These are phyloP conservation scores for Lasaia peninsularis DNA, from an alignment of 1,140 invertebrate genomes.

Conservation along the genomic window DNA sequence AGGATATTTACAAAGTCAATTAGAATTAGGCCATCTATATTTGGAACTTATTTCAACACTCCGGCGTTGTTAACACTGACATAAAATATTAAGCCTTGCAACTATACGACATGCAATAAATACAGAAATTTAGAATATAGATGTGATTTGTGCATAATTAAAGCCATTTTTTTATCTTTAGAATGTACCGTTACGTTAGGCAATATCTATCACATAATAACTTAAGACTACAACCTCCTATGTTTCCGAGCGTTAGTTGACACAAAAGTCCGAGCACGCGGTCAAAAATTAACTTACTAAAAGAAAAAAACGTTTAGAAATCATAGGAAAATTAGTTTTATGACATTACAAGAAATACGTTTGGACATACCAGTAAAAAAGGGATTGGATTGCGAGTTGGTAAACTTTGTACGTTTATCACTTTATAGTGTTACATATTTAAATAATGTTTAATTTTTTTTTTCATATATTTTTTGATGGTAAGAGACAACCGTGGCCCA, in stretches of 20 bases:
- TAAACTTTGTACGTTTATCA: too few relatives aligned
- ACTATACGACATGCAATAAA: conserved; percentile 9
- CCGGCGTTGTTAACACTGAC: neutral
- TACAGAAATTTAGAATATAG: conserved; percentile 21
- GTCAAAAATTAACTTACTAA: neutral
- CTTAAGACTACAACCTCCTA: conserved; percentile 30
- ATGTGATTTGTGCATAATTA: conserved; percentile 56
- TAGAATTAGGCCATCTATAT: too few relatives aligned
- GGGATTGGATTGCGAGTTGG: too few relatives aligned
- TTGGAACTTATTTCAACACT: too few relatives aligned
- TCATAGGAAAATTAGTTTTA: too few relatives aligned
- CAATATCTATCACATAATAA: conserved; percentile 41
- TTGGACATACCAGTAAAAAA: too few relatives aligned
- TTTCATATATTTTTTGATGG: too few relatives aligned
- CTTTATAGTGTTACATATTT: too few relatives aligned
- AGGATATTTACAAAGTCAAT: too few relatives aligned
- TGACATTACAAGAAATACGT: too few relatives aligned
- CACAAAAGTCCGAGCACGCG: conserved; percentile 4
- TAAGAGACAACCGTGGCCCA: too few relatives aligned
- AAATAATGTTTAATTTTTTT: too few relatives aligned
- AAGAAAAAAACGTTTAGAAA: conserved; percentile 2
- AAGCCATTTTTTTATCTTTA: conserved; percentile 43
- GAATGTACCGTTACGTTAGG: conserved; percentile 32
- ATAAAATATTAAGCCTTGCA: conserved; percentile 12
- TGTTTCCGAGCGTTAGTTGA: conserved; percentile 19